Conservation (phyloP, 2,797 vertebrate species). For the Acanthopagrus latus region DNA sequence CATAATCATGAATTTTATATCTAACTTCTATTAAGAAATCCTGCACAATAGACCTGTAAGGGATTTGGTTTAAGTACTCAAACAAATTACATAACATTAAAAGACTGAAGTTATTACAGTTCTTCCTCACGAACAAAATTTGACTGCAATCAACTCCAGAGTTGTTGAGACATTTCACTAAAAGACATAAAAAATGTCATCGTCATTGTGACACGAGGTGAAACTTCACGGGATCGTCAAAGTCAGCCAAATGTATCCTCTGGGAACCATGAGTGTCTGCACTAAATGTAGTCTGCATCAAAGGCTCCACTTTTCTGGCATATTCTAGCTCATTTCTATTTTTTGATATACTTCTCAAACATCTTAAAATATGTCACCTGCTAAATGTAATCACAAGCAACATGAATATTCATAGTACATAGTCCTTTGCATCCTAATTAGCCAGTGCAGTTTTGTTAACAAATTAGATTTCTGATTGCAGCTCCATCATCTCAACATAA, state of each 20-base stretch:
- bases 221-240: too few relatives aligned
- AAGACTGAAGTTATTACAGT: background rate
- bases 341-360: background rate
- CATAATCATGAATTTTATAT: too few relatives aligned
- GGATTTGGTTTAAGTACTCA: background rate
- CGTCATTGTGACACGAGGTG: background rate
- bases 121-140: background rate
- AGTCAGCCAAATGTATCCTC: too few relatives aligned
- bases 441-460: background rate
- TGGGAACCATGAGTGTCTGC: too few relatives aligned
- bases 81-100: background rate
- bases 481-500: background rate
- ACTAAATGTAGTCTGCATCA: too few relatives aligned
- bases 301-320: background rate
- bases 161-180: background rate
- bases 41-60: too few relatives aligned
- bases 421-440: conserved; percentile 4
- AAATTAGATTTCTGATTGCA: conserved; percentile 12
- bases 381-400: background rate
- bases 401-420: conserved; percentile 1
- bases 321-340: background rate
- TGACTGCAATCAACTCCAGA: background rate
- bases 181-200: background rate
- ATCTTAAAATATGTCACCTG: background rate
- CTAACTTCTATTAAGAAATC: too few relatives aligned